Evolutionary conservation across 2,797 vertebrate species (phyloP).

Genomic region (Eleutherodactylus coqui): DNA sequence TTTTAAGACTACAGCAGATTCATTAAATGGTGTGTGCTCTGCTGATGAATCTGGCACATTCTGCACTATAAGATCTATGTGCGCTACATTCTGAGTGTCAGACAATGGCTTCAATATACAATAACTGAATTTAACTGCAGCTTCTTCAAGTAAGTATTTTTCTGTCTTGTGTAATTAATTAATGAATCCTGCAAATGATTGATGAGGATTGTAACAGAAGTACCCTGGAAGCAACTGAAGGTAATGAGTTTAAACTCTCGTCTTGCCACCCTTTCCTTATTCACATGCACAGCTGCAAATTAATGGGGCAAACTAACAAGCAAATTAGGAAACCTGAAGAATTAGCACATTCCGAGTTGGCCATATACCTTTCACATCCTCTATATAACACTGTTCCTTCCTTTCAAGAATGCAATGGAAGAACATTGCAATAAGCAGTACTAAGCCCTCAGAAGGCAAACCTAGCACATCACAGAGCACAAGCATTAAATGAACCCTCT

Average conservation of each 20-base stretch:
- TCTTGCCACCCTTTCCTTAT: constrained; percentile 65
- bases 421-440: background rate
- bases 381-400: constrained; percentile 32
- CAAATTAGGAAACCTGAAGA: constrained; percentile 60
- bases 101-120: background rate
- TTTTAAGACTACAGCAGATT: too few species aligned
- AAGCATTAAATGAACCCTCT: background rate
- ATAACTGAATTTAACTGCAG: constrained; percentile 57
- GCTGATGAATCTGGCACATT: too few species aligned
- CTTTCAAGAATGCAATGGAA: constrained; percentile 35
- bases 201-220: constrained; percentile 77
- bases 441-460: background rate
- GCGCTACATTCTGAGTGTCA: background rate
- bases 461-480: background rate
- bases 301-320: constrained; percentile 60
- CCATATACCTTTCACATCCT: constrained; percentile 60
- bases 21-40: too few species aligned
- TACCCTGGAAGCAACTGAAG: constrained; percentile 68
- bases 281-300: constrained; percentile 60
- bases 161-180: constrained; percentile 77
- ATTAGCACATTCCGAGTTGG: constrained; percentile 42
- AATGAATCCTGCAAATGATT: constrained; percentile 79
- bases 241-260: constrained; percentile 72
- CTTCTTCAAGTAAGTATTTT: constrained; percentile 69
- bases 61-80: too few species aligned